phyloP scores from a whole-genome alignment of 2,797 vertebrate genomes.

The Peromyscus eremicus region DNA sequence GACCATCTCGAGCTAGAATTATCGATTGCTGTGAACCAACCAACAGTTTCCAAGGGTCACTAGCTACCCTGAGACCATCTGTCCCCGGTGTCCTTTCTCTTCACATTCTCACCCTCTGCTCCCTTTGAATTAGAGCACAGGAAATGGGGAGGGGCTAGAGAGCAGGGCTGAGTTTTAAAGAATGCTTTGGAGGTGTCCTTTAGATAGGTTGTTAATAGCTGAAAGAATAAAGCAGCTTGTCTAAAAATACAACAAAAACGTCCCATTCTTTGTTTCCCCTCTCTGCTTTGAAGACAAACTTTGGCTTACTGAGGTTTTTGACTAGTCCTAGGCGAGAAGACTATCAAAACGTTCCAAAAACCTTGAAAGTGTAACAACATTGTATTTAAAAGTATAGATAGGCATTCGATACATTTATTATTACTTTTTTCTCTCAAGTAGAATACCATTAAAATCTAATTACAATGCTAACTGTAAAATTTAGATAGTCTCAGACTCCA shows the following conservation, averaged over 20 bases:
- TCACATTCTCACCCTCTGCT: not conserved
- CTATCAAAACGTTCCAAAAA: not conserved
- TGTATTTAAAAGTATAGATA: not conserved
- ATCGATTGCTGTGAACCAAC: not conserved
- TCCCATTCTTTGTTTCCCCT: not conserved
- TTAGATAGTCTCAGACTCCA: not conserved
- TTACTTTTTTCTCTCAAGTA: not conserved
- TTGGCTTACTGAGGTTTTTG: not conserved
- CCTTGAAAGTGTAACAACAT: not conserved
- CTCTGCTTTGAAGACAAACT: not conserved
- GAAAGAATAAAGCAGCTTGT: not conserved
- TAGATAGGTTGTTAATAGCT: not conserved
- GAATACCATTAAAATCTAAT: conserved; percentile 4
- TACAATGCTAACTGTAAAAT: not conserved
- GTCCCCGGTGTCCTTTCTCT: not conserved
- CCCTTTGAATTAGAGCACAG: not conserved
- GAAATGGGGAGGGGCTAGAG: not conserved
- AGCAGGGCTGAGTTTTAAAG: not conserved
- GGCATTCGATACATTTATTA: not conserved
- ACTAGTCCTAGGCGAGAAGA: not conserved
- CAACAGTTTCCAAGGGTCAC: not conserved
- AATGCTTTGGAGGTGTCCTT: not conserved
- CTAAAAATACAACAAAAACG: not conserved
- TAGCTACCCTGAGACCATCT: not conserved
- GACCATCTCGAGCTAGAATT: not conserved